Evolutionary conservation across 1,140 invertebrate genomes (phyloP), one percentile per base, ranked within the genome.

Genomic region (Parasteatoda tepidariorum): DNA sequence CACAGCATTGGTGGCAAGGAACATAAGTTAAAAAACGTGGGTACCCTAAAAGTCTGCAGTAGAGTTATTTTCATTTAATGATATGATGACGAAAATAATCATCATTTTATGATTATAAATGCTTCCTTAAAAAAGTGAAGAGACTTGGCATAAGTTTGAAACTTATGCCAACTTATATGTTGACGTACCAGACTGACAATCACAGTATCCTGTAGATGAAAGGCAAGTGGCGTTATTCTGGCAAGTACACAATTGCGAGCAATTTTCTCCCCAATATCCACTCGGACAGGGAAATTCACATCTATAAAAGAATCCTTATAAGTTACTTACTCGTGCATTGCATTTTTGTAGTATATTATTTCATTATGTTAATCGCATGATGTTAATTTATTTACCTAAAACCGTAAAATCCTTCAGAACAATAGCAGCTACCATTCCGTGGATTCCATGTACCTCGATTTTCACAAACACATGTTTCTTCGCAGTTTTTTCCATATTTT

Each of bases 331-430:
- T 57, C 11, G 18, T 57, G 18, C n/a, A n/a, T n/a, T n/a, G n/a
- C n/a, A n/a, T n/a, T n/a, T n/a, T n/a, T n/a, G n/a, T n/a, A n/a
- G n/a, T n/a, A n/a, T n/a, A n/a, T n/a, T n/a, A n/a, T n/a, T n/a
- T n/a, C n/a, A n/a, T n/a, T n/a, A n/a, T n/a, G n/a, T n/a, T n/a
- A n/a, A n/a, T n/a, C n/a, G n/a, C n/a, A n/a, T n/a, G n/a, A n/a
- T n/a, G n/a, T n/a, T n/a, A n/a, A n/a, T n/a, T n/a, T n/a, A 54
- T 71, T 88, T 97, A 98, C 79, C 92, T 91, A 11, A 88, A 87
- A 13, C 96, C 96, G 85, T 92, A 92, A 93, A 93, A 96, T 67
- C 97, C 97, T 28, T 94, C 90, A 18, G 93, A 90, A 90, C 97
- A 98, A 78, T 94, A 91, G 88, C 97, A 98, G 83, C 89, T 90